Percentiles rank a stretch among this genome's conserved stretches.
Conservation (phyloP, 2,113 vertebrate species). For the Varanus salvator region DNA sequence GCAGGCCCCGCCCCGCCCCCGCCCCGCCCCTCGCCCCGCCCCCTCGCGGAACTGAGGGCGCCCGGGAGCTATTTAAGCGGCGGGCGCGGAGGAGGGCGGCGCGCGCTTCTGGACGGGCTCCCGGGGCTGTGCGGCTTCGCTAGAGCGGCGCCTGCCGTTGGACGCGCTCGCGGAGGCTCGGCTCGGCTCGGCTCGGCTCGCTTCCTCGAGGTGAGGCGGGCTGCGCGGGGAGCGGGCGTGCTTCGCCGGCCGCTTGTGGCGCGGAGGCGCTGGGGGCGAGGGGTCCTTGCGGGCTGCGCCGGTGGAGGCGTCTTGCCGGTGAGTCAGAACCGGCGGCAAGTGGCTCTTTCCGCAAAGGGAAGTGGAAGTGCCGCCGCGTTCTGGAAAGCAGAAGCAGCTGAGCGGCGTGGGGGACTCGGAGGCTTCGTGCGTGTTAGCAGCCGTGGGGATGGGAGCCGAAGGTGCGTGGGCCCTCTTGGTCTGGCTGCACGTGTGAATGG, state of each 20-base stretch:
- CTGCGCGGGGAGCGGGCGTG: no score
- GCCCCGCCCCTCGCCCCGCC: background rate
- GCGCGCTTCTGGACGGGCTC: background rate
- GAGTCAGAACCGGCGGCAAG: background rate
- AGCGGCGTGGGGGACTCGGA: background rate
- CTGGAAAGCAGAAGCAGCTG: background rate
- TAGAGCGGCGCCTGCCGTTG: background rate
- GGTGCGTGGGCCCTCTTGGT: background rate
- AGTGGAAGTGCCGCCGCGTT: background rate
- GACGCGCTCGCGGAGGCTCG: background rate
- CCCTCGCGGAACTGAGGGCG: background rate
- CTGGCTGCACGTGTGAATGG: no score
- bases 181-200: no score
- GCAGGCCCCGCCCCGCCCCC: background rate
- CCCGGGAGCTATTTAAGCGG: background rate
- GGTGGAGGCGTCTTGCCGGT: background rate
- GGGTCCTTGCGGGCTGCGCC: background rate
- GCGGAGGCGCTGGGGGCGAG: background rate
- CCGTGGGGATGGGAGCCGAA: background rate
- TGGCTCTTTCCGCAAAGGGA: background rate
- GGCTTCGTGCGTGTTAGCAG: background rate
- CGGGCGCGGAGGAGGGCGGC: background rate
- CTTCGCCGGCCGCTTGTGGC: background rate
- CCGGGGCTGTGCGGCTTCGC: background rate
- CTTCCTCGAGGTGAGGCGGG: background rate